These are phyloP conservation scores for Pungitius pungitius DNA, from an alignment of 2,113 vertebrate species.

Conservation along the genomic window DNA sequence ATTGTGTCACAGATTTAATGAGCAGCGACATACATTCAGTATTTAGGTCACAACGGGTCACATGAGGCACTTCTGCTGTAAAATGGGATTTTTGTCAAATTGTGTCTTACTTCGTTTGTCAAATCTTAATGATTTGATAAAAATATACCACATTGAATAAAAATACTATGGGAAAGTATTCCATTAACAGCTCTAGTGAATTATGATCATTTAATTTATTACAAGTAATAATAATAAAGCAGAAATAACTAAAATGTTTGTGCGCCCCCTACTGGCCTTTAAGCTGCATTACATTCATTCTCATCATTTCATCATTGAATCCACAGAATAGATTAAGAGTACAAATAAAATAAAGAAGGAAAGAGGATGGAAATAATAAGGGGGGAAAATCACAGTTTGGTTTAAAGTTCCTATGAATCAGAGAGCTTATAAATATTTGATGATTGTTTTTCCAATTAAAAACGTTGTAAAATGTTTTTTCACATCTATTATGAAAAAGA, in stretches of 20 bases:
- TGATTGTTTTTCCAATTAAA: too few species aligned
- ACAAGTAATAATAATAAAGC: background rate
- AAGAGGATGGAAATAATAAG: too few species aligned
- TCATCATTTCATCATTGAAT: background rate
- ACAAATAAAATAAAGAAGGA: too few species aligned
- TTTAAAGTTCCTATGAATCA: too few species aligned
- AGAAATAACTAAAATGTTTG: background rate
- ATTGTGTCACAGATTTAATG: background rate
- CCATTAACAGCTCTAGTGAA: background rate
- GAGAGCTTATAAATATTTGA: too few species aligned
- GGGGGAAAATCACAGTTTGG: too few species aligned
- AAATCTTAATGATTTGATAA: background rate
- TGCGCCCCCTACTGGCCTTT: constrained; percentile 30
- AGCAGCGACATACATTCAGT: background rate
- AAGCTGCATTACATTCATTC: background rate
- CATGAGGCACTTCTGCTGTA: background rate
- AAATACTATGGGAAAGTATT: background rate
- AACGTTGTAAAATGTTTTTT: too few species aligned
- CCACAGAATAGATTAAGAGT: too few species aligned
- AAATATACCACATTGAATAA: background rate
- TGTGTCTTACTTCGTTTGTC: background rate
- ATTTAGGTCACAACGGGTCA: background rate
- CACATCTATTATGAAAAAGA: too few species aligned
- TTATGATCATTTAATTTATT: background rate
- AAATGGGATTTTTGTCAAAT: background rate